phyloP scores from a whole-genome alignment of 2,113 vertebrate species.

The Ptychochromis oligacanthus region DNA sequence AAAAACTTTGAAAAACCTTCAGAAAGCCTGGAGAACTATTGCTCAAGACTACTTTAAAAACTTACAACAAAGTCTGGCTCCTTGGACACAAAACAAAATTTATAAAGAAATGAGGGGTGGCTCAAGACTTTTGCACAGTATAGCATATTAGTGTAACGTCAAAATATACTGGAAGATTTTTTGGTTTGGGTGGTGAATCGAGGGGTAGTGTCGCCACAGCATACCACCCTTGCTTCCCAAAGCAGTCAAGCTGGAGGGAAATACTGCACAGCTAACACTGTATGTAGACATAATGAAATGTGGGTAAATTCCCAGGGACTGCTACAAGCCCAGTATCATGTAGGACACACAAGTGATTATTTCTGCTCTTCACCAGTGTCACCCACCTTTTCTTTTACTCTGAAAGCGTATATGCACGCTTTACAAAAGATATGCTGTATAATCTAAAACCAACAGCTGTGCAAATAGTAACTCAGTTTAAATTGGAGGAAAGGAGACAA shows the following conservation, averaged over 20 bases:
- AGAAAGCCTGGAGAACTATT: too few species aligned
- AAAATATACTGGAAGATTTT: neutral
- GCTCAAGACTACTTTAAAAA: too few species aligned
- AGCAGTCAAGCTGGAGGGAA: neutral
- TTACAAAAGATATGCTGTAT: constrained; percentile 8
- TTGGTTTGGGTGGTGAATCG: neutral
- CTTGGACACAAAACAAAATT: too few species aligned
- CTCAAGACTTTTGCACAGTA: too few species aligned
- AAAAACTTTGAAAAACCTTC: too few species aligned
- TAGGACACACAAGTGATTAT: constrained; percentile 30
- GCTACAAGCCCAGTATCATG: neutral
- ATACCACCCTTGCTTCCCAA: neutral
- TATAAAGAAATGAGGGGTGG: too few species aligned
- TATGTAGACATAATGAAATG: neutral
- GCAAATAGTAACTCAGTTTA: constrained; percentile 10
- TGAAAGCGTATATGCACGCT: neutral
- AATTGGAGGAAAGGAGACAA: constrained; percentile 4
- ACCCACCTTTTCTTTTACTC: constrained; percentile 16
- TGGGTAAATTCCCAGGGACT: constrained; percentile 1
- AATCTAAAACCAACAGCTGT: constrained; percentile 49
- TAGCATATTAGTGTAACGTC: too few species aligned
- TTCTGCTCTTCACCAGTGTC: constrained; percentile 16
- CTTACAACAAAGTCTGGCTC: too few species aligned
- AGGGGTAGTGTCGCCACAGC: neutral
- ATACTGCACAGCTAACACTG: neutral